These are phyloP conservation scores for Abrostola triplasia DNA, from an alignment of 2,888 invertebrate species.

Conservation along the genomic window DNA sequence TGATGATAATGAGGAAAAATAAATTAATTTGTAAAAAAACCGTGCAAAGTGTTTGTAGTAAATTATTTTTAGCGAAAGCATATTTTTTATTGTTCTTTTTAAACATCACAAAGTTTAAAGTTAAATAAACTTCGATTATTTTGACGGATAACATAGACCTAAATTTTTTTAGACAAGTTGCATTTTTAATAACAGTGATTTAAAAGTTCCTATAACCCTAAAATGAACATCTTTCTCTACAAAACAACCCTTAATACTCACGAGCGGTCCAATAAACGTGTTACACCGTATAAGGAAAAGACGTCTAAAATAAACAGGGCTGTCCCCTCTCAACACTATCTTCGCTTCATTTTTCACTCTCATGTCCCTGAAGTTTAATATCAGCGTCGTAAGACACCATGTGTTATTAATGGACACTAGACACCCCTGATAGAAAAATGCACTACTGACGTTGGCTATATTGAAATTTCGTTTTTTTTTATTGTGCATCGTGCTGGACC, in stretches of 20 bases:
- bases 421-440: constrained; percentile 47
- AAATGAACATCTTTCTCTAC: neutral
- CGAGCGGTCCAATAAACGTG: constrained; percentile 7
- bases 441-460: constrained; percentile 24
- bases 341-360: constrained; percentile 71
- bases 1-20: too few relatives aligned
- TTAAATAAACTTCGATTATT: too few relatives aligned
- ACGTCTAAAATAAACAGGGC: constrained; percentile 47
- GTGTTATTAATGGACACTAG: constrained; percentile 74
- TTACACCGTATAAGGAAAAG: constrained; percentile 24
- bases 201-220: neutral
- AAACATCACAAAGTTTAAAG: too few relatives aligned
- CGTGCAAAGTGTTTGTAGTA: too few relatives aligned
- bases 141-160: too few relatives aligned
- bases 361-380: constrained; percentile 72
- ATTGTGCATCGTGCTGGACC: constrained; percentile 20
- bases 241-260: neutral
- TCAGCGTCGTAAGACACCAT: constrained; percentile 67
- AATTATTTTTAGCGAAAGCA: too few relatives aligned
- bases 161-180: too few relatives aligned
- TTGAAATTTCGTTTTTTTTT: constrained; percentile 31
- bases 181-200: too few relatives aligned
- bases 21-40: too few relatives aligned
- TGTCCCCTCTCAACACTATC: constrained; percentile 46
- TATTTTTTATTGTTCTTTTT: too few relatives aligned